A percentile compares a stretch with the other conserved stretches of the same genome.
These are phyloP conservation scores for Amblyjoppa proteus DNA, from an alignment of 2,888 invertebrate species.

Conservation along the genomic window DNA sequence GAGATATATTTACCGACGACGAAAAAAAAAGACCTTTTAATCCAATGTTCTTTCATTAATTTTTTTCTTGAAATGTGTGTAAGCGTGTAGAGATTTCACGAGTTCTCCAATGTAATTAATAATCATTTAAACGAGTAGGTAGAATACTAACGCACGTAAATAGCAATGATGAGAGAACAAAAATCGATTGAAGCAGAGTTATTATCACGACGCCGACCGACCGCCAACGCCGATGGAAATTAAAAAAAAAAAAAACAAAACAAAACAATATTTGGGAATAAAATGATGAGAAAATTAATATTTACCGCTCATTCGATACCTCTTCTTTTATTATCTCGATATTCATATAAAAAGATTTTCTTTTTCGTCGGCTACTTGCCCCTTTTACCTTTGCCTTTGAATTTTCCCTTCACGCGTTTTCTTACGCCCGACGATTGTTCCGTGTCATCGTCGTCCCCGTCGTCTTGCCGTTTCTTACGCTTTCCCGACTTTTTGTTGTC, in stretches of 20 bases:
- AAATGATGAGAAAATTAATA: conserved; percentile 48
- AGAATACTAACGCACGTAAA: conserved; percentile 55
- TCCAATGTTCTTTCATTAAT: conserved; percentile 41
- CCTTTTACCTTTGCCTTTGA: conserved; percentile 83
- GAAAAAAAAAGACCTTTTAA: conserved; percentile 15
- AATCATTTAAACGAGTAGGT: conserved; percentile 57
- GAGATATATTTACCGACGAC: conserved; percentile 25
- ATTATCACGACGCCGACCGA: conserved; percentile 38
- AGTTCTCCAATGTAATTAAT: conserved; percentile 47
- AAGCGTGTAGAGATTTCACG: conserved; percentile 40
- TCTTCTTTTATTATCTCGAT: conserved; percentile 44
- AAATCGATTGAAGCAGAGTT: conserved; percentile 33
- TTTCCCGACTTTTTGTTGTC: conserved; percentile 88
- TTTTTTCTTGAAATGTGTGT: conserved; percentile 51
- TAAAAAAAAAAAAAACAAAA: conserved; percentile 12
- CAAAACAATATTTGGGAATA: conserved; percentile 57
- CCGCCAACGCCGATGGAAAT: conserved; percentile 41
- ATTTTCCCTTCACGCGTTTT: conserved; percentile 89
- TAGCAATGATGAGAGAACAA: conserved; percentile 36
- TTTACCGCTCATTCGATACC: conserved; percentile 24
- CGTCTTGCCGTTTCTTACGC: conserved; percentile 86
- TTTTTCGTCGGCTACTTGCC: conserved; percentile 67
- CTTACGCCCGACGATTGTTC: conserved; percentile 93
- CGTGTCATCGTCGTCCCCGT: conserved; percentile 91
- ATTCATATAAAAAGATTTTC: not conserved